phyloP scores from a whole-genome alignment of 2,113 vertebrate species.

The Gallinago paraguaiae region DNA sequence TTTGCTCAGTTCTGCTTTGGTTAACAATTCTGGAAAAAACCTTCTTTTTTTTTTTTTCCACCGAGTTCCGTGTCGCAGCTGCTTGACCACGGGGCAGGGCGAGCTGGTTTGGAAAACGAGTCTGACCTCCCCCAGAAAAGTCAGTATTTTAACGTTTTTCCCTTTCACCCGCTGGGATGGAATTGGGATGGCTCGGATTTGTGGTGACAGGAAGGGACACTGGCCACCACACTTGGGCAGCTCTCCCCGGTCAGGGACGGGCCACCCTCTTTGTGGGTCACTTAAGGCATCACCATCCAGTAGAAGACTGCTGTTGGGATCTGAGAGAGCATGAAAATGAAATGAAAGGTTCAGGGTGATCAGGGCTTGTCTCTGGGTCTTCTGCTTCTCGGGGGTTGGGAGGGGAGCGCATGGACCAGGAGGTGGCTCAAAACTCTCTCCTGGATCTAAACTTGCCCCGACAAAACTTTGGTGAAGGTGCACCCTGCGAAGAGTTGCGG shows the following conservation, averaged over 20 bases:
- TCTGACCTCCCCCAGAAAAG: not conserved
- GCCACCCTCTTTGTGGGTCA: not conserved
- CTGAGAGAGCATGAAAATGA: not conserved
- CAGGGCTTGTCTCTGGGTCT: not conserved
- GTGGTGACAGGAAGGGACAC: not conserved
- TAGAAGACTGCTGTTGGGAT: not conserved
- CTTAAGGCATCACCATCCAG: not conserved
- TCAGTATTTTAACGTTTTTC: not conserved
- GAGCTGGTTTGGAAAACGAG: not conserved
- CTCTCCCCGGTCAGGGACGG: not conserved
- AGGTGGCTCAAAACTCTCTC: not conserved
- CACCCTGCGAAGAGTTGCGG: accelerated
- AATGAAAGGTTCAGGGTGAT: not conserved
- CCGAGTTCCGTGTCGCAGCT: not conserved
- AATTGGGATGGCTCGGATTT: not conserved
- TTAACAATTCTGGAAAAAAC: not conserved
- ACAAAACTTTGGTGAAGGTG: not conserved
- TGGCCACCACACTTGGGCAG: accelerated
- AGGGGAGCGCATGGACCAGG: not conserved
- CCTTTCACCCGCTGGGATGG: not conserved
- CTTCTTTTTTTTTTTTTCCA: not conserved
- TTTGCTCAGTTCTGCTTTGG: constrained; percentile 32
- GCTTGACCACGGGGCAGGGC: not conserved
- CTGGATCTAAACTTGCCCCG: not conserved
- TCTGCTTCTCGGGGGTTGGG: not conserved